phyloP scores from a whole-genome alignment of 2,797 vertebrate species.

The Anguilla obscura region DNA sequence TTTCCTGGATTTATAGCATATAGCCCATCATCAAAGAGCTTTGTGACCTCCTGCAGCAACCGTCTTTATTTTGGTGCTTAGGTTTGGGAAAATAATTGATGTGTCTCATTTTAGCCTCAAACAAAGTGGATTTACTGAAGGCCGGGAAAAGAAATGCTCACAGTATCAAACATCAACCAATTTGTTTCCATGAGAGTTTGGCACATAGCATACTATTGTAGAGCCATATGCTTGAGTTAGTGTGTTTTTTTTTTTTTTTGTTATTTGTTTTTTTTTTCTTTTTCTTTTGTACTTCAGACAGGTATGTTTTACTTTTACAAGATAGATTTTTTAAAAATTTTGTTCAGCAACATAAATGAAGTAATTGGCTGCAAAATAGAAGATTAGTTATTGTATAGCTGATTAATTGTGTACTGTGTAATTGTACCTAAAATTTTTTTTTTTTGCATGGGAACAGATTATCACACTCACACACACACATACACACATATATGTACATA shows the following conservation, averaged over 20 bases:
- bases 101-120: slow-evolving; percentile 13
- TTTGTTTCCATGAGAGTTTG: slow-evolving; percentile 26
- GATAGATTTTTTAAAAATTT: neutral
- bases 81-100: slow-evolving; percentile 19
- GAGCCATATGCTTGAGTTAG: neutral
- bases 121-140: slow-evolving; percentile 28
- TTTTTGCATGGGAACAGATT: neutral
- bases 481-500: no score
- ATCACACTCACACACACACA: no score
- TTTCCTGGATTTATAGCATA: slow-evolving; percentile 31
- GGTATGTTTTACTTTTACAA: neutral
- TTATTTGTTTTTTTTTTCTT: neutral
- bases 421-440: neutral
- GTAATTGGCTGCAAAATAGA: neutral
- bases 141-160: slow-evolving; percentile 20
- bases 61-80: slow-evolving; percentile 20
- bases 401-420: no score
- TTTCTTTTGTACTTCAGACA: neutral
- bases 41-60: slow-evolving; percentile 11
- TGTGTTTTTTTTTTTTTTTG: neutral
- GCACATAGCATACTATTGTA: neutral
- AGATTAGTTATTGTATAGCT: neutral
- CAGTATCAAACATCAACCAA: neutral
- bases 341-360: neutral
- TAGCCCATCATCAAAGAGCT: slow-evolving; percentile 26